phyloP scores from a whole-genome alignment of 2,797 vertebrate species.

The Percopsis omiscomaycus region DNA sequence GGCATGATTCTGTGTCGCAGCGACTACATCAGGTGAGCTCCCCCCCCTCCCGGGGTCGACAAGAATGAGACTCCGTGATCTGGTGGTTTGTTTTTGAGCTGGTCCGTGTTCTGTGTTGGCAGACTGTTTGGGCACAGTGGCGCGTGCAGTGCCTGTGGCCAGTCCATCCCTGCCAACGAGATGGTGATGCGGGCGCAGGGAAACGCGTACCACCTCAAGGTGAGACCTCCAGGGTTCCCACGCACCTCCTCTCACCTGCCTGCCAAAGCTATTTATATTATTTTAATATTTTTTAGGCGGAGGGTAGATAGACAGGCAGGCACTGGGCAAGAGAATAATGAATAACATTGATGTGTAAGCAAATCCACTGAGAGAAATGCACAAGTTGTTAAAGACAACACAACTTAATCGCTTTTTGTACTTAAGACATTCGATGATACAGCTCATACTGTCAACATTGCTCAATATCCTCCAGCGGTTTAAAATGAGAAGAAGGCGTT shows the following conservation, averaged over 20 bases:
- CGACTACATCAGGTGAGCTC: slow-evolving; percentile 81
- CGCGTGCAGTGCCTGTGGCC: slow-evolving; percentile 80
- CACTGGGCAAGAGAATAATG: no score
- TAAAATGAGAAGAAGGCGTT: no score
- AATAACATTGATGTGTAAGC: no score
- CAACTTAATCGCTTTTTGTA: no score
- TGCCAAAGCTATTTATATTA: no score
- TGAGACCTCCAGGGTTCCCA: slow-evolving; percentile 54
- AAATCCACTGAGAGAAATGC: no score
- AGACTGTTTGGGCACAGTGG: slow-evolving; percentile 84
- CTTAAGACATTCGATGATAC: no score
- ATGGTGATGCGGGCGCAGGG: slow-evolving; percentile 86
- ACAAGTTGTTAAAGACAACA: no score
- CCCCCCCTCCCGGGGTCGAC: not conserved
- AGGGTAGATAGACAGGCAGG: no score
- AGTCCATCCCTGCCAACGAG: slow-evolving; percentile 85
- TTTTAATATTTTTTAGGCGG: no score
- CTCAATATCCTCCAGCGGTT: no score
- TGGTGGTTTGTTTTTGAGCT: not conserved
- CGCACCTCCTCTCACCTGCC: not conserved
- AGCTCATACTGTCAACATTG: no score
- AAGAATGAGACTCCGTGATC: slow-evolving; percentile 30
- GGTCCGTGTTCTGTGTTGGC: slow-evolving; percentile 38
- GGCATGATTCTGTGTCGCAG: slow-evolving; percentile 83
- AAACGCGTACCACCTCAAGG: slow-evolving; percentile 85